Percentiles rank a stretch among this genome's conserved stretches.
phyloP scores from a whole-genome alignment of 2,888 invertebrate genomes.

The Himalopsyche japonica region DNA sequence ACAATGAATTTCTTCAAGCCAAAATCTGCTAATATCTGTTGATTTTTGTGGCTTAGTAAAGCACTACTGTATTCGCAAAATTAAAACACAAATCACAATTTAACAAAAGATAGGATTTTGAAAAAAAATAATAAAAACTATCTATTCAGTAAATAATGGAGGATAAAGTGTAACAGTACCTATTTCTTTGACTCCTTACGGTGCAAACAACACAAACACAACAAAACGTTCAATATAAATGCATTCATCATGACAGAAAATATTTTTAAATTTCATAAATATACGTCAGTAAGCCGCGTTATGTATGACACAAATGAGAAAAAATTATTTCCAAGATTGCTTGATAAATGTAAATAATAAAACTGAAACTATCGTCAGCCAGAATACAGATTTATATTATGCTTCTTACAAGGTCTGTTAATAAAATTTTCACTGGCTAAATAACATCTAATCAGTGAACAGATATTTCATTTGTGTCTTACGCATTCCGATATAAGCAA shows the following conservation, averaged over 20 bases:
- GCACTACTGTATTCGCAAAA: too few species aligned
- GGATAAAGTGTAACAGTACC: constrained; percentile 26
- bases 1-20: too few species aligned
- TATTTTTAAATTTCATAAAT: neutral
- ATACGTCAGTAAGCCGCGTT: neutral
- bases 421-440: too few species aligned
- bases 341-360: too few species aligned
- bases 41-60: too few species aligned
- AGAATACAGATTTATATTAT: too few species aligned
- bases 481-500: neutral
- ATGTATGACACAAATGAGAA: neutral
- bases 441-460: too few species aligned
- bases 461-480: neutral
- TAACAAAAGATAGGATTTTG: neutral
- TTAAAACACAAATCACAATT: neutral
- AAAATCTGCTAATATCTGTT: too few species aligned
- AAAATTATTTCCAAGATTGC: too few species aligned
- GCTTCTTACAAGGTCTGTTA: too few species aligned
- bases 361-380: too few species aligned
- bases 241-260: neutral
- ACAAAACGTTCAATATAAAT: constrained; percentile 9
- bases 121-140: neutral
- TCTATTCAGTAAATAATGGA: neutral
- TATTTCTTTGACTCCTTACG: constrained; percentile 33
- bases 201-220: constrained; percentile 35